These are phyloP conservation scores for Dysmachus trigonus DNA, from an alignment of 2,888 invertebrate genomes.

Conservation along the genomic window DNA sequence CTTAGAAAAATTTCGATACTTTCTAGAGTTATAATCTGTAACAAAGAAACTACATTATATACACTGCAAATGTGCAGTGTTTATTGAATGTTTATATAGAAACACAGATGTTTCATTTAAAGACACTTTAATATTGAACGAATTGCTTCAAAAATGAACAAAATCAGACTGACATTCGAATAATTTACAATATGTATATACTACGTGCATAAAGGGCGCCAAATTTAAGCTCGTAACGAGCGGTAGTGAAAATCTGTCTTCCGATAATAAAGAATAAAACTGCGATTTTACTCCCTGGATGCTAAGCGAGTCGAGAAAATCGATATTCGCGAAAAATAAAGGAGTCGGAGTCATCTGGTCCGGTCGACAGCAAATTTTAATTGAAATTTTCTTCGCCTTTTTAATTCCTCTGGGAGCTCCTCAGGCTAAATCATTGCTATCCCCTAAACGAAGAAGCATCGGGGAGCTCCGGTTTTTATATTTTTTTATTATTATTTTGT, in stretches of 20 bases:
- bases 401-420: background rate
- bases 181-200: no score
- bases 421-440: background rate
- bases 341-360: background rate
- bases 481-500: background rate
- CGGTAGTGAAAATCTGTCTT: background rate
- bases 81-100: no score
- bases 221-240: background rate
- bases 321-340: background rate
- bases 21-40: no score
- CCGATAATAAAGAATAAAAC: background rate
- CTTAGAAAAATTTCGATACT: no score
- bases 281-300: background rate
- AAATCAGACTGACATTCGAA: no score
- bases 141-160: no score
- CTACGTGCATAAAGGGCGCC: no score
- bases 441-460: background rate
- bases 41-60: no score
- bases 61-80: no score
- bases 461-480: no score
- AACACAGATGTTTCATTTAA: no score
- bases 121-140: no score
- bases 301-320: background rate
- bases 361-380: background rate
- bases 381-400: slow-evolving; percentile 13